These are phyloP conservation scores for Pedetes capensis DNA, from an alignment of 2,113 vertebrate species.

Conservation along the genomic window DNA sequence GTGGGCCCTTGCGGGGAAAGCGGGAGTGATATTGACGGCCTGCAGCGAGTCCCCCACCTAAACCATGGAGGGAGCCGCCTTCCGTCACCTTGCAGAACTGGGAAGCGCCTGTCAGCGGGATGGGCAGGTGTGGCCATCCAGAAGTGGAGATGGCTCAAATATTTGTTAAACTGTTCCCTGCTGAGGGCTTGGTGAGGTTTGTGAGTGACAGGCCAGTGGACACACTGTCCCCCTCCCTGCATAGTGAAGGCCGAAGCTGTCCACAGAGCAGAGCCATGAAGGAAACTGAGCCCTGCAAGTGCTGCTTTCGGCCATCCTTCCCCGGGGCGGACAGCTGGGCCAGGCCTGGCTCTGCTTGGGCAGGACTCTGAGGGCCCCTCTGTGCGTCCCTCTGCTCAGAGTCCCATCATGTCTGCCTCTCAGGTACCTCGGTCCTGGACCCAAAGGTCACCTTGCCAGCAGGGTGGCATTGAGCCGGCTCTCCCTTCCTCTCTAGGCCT, in stretches of 20 bases:
- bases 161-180: fast-evolving
- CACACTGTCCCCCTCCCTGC: neutral
- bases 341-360: too few relatives aligned
- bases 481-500: too few relatives aligned
- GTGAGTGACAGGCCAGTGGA: neutral
- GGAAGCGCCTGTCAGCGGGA: neutral
- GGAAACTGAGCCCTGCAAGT: neutral
- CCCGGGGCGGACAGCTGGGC: neutral
- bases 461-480: too few relatives aligned
- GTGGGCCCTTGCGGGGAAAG: fast-evolving
- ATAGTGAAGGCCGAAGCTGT: neutral
- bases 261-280: neutral
- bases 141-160: fast-evolving
- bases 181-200: fast-evolving
- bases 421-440: too few relatives aligned
- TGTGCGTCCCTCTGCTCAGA: too few relatives aligned
- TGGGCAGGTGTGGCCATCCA: fast-evolving
- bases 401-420: too few relatives aligned
- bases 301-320: neutral
- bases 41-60: neutral
- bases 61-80: neutral
- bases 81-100: neutral
- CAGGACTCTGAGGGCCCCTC: too few relatives aligned
- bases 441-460: too few relatives aligned
- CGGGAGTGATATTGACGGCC: neutral